Base-by-base conservation (phyloP, 2,797 vertebrate species). In the Pipistrellus pygmaeus region DNA sequence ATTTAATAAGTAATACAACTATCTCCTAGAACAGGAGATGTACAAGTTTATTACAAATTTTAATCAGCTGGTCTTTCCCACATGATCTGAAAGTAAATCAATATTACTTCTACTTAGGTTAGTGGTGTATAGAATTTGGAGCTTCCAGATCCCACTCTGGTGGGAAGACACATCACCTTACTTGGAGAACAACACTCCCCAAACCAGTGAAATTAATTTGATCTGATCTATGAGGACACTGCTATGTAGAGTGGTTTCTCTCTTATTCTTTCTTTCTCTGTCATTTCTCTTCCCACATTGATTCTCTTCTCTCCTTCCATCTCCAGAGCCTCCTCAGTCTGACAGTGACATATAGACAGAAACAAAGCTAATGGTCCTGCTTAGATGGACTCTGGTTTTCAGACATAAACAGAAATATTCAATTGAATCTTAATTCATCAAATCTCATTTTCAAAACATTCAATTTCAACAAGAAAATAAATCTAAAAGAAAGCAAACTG, bases 401-500 rank as follows among this genome's bases (percentile, higher is more conserved):
- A 94, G 44, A 35, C 60, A 81, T 53, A 72, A 76, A 72, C 51
- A 86, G 89, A 86, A 90, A 83, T 69, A 76, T 41, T 87, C 10
- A 80, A 76, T 9, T 94, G 69, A 85, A 78, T 44, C 48, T 8
- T 53, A 82, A 85, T 53, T 93, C 9, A 48, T 64, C 62, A 88
- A 75, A 93, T 91, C 25, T 82, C 55, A 76, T 84, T 93, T 95
- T 89, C 6, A 53, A 86, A 89, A 94, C 51, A 88, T 15, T 62
- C n/a, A 38, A 66, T 64, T 77, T 83, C 68, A 95, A 35, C 3
- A 38, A 38, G 83, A 87, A 85, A 88, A 75, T 51, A 64, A 83
- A 81, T 77, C 17, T 6, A 3, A 82, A 94, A 75, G 73, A 92
- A 95, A 94, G 48, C 4, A 48, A 64, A 88, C 23, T 62, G 32